Evolutionary conservation across 35 echinoderm and acorn worm species (phyloP), one percentile per base, ranked within the genome.

Genomic region (Apostichopus japonicus): DNA sequence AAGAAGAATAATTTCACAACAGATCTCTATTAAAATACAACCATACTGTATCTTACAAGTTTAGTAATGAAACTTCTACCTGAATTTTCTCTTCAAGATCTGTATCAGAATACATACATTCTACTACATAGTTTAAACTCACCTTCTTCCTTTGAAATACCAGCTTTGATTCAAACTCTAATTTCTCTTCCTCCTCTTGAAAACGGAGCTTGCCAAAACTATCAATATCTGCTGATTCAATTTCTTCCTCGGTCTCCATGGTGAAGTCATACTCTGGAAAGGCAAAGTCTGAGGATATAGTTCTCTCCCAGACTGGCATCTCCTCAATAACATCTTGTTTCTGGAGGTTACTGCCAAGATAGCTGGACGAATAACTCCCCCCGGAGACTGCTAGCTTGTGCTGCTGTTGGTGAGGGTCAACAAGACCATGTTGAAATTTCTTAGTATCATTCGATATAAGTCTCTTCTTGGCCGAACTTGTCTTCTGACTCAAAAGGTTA

Each of bases 161-260:
- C 79, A 55, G 52, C 16, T 53, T 52, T 10, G 79, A 83, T 83
- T 83, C 79, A 53, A 55, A 13, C 27, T 83, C 79, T 13, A 83
- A 5, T 25, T 83, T 83, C 15, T 83, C 79, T 83, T 83, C 79
- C 53, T 83, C 52, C 54, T 83, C 79, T 17, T 22, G 79, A n/a
- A 83, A 54, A n/a, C 54, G 79, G 21, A 83, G 79, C 79, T 83
- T 83, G 51, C n/a, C 79, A 83, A 83, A 83, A 55, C 9, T 83
- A 53, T 83, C 55, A 44, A 44, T 11, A 54, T 83, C 52, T n/a
- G 5, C 19, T 15, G 21, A 25, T 54, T n/a, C 11, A 54, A 54
- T n/a, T n/a, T 53, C 79, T 55, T 83, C 79, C 17, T 54, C 33
- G 16, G 15, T 83, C 11, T 83, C 79, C 79, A 83, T 22, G 19